phyloP scores from a whole-genome alignment of 1,140 invertebrate species.

The Branchinecta lynchi region DNA sequence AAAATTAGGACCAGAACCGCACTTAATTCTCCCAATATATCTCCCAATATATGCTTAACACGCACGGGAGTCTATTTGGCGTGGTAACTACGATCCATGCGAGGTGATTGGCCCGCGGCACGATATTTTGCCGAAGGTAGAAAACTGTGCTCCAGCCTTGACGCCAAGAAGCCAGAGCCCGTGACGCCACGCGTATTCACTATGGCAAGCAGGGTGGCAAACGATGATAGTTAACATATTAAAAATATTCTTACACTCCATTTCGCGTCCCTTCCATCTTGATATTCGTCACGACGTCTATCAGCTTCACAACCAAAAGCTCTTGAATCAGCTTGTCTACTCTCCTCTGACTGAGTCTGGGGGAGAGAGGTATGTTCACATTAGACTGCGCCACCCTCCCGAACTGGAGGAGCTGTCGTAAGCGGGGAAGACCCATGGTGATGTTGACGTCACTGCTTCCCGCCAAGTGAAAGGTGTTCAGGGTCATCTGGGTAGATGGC shows the following conservation, averaged over 20 bases:
- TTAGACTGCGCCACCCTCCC: conserved; percentile 28
- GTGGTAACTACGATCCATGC: no score
- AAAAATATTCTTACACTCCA: not conserved
- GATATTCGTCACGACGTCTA: not conserved
- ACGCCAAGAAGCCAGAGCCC: no score
- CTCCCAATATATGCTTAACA: no score
- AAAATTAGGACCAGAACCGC: no score
- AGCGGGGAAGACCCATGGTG: conserved; percentile 86
- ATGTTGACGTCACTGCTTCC: conserved; percentile 99
- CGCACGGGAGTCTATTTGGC: no score
- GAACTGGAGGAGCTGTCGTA: conserved; percentile 93
- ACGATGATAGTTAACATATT: not conserved
- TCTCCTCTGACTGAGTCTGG: not conserved
- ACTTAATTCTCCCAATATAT: no score
- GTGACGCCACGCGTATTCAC: no score
- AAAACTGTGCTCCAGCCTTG: no score
- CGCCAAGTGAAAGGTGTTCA: conserved; percentile 99
- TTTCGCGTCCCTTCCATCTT: not conserved
- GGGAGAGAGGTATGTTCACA: not conserved
- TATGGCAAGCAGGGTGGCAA: no score
- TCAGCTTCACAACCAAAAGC: not conserved
- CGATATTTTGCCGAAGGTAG: no score
- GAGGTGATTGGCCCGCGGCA: no score
- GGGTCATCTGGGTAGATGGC: conserved; percentile 98
- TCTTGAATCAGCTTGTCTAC: not conserved